phyloP scores from a whole-genome alignment of 2,888 invertebrate genomes.

The Thereva unica region DNA sequence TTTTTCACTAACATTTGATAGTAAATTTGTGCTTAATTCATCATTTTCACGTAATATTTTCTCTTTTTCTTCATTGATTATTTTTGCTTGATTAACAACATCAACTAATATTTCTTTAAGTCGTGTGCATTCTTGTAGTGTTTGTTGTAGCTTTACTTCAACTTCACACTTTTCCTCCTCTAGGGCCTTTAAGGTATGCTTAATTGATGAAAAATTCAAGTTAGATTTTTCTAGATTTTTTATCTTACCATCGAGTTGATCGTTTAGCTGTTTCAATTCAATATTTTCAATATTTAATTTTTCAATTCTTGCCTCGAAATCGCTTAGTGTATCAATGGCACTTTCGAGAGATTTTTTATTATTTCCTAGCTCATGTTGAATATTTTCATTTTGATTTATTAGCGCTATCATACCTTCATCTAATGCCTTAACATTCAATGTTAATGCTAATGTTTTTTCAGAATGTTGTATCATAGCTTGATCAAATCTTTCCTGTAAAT shows the following conservation, averaged over 20 bases:
- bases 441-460: neutral
- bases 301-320: neutral
- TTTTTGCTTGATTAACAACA: conserved; percentile 6
- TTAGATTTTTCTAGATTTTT: neutral
- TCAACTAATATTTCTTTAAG: conserved; percentile 15
- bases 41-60: neutral
- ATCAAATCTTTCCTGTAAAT: neutral
- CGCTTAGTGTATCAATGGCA: neutral
- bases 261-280: neutral
- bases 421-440: no score
- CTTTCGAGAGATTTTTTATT: neutral
- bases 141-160: neutral
- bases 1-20: neutral
- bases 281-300: no score
- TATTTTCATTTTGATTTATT: no score
- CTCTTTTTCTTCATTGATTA: neutral
- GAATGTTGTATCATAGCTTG: neutral
- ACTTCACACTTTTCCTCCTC: neutral
- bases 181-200: neutral
- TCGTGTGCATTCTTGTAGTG: neutral
- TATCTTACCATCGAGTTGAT: neutral
- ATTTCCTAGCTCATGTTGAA: neutral
- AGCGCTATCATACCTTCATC: no score
- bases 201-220: neutral
- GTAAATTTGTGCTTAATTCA: neutral